phyloP scores from a whole-genome alignment of 1,140 invertebrate genomes.

The Lysiphlebus fabarum region DNA sequence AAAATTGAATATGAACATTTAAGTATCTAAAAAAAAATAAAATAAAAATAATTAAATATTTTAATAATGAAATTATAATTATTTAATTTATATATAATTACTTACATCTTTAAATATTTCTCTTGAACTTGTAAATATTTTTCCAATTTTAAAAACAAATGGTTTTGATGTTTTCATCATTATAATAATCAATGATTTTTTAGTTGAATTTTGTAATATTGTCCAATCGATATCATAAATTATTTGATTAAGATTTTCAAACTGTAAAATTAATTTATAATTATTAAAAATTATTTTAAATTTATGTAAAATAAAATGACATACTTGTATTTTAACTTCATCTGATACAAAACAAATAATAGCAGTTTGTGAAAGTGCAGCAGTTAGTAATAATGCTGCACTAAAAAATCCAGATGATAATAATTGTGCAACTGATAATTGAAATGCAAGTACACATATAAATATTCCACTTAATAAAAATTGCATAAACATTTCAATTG shows the following conservation, averaged over 20 bases:
- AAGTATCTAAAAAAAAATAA: too few relatives aligned
- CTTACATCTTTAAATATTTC: too few relatives aligned
- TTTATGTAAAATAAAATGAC: background rate
- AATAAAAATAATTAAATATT: too few relatives aligned
- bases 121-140: too few relatives aligned
- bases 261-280: background rate
- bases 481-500: background rate
- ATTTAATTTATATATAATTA: too few relatives aligned
- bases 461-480: background rate
- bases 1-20: too few relatives aligned
- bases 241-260: background rate
- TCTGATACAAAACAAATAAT: background rate
- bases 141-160: background rate
- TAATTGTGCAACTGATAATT: background rate
- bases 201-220: background rate
- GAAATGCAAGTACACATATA: background rate
- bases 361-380: background rate
- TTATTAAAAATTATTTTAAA: background rate
- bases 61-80: too few relatives aligned
- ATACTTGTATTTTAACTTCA: slow-evolving; percentile 3
- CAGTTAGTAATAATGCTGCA: background rate
- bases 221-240: background rate
- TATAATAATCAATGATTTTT: background rate
- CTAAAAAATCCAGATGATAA: background rate
- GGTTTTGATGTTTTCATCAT: background rate